phyloP scores from a whole-genome alignment of 2,888 invertebrate genomes.

The Pherbina coryleti region DNA sequence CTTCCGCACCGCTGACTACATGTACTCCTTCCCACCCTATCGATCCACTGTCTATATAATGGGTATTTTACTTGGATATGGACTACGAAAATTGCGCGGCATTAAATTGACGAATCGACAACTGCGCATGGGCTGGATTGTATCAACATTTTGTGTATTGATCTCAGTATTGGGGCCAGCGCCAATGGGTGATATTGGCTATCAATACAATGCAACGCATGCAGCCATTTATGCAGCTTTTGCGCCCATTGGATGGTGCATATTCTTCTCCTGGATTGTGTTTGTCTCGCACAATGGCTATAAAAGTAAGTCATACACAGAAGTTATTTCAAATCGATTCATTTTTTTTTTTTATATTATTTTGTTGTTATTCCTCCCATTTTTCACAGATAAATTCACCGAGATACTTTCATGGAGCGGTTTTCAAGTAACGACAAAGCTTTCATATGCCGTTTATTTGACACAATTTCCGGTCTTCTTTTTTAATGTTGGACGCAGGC shows the following conservation, averaged over 20 bases:
- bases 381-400: constrained; percentile 71
- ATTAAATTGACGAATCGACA: constrained; percentile 67
- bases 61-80: constrained; percentile 76
- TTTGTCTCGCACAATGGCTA: constrained; percentile 76
- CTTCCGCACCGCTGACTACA: constrained; percentile 78
- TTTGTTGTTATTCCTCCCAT: constrained; percentile 41
- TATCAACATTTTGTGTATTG: constrained; percentile 71
- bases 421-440: constrained; percentile 76
- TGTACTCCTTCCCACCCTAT: constrained; percentile 77
- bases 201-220: constrained; percentile 75
- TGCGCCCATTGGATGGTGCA: constrained; percentile 78
- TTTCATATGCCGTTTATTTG: constrained; percentile 79
- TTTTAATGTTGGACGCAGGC: constrained; percentile 76
- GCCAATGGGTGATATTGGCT: constrained; percentile 75
- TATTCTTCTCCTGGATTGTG: constrained; percentile 77
- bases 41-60: constrained; percentile 78
- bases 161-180: constrained; percentile 75
- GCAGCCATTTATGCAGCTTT: constrained; percentile 80
- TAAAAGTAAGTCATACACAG: constrained; percentile 67
- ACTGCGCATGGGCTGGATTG: constrained; percentile 73
- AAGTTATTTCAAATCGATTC: not conserved
- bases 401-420: constrained; percentile 73
- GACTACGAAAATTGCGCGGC: constrained; percentile 71
- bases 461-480: constrained; percentile 81
- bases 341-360: not conserved